Conservation (phyloP, 2,113 vertebrate species). For the Cariama cristata region DNA sequence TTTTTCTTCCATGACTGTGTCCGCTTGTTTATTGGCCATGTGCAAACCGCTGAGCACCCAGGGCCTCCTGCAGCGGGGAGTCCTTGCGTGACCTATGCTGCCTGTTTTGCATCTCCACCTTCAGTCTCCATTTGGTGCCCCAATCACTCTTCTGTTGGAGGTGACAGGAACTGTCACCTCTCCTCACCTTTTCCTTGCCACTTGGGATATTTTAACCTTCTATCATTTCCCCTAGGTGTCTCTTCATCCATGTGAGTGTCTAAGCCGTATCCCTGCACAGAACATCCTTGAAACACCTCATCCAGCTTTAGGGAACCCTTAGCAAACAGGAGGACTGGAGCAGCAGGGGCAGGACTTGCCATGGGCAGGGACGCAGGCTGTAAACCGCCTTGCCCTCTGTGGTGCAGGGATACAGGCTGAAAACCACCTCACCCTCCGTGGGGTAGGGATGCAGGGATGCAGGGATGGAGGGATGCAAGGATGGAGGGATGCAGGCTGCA, state of each 20-base stretch:
- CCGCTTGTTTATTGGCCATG: fast-evolving
- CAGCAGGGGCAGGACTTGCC: neutral
- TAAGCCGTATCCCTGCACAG: neutral
- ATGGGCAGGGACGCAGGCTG: neutral
- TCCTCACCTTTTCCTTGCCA: neutral
- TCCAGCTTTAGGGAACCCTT: neutral
- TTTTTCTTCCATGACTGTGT: neutral
- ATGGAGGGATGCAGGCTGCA: neutral
- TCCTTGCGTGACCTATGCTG: neutral
- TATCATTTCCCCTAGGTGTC: neutral
- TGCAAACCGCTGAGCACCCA: neutral
- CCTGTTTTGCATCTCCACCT: neutral
- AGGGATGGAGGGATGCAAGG: neutral
- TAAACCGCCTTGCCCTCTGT: fast-evolving
- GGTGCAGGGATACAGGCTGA: neutral
- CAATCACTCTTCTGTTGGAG: neutral
- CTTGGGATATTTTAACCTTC: neutral
- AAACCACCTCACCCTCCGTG: neutral
- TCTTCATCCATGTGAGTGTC: neutral
- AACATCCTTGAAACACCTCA: neutral
- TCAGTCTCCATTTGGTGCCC: neutral
- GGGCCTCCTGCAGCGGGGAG: neutral
- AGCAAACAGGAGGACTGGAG: neutral
- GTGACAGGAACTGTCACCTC: neutral
- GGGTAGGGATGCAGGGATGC: neutral